Evolutionary conservation across 1,140 invertebrate species (phyloP), one percentile per base, ranked within the genome.

Genomic region (Ostrea edulis): DNA sequence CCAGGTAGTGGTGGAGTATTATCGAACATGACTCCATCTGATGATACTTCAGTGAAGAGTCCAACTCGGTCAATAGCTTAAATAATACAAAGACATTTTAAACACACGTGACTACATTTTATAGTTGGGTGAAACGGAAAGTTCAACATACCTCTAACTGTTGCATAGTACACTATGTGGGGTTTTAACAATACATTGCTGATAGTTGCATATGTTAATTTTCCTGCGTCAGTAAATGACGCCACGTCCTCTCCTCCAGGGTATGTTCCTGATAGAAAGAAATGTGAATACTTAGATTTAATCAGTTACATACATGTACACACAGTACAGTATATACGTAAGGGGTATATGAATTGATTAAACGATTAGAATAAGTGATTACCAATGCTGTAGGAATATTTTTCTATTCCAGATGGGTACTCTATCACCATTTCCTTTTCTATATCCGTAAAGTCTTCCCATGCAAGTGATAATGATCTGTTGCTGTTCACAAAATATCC

Each of bases 81-180:
- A 62, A 86, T n/a, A 0, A 29, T 0, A 77, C 14, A 58, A 58
- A 44, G 35, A 44, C 35, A 44, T 44, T 44, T 44, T 44, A 44
- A 44, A 44, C 35, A 5, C 1, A 44, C 35, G 5, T 5, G 5
- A 44, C 1, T 44, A 44, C 35, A 44, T 44, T 44, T 44, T 44
- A 44, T 44, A 44, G 35, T 44, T 58, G 12, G 12, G 12, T 58
- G 14, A 11, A 20, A 58, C 4, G 0, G 17, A 58, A 20, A 58
- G 14, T 29, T 77, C 11, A 17, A 29, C 25, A 82, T 81, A 90
- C 90, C 90, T 86, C 62, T 87, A 35, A 90, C 88, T 65, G 90
- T 89, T 8, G 86, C 86, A 68, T 86, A 77, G 52, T 85, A 90
- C 20, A 17, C 62, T 22, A 58, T 11, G 22, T 88, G 88, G 12